Conservation (phyloP, 2,113 vertebrate species). For the Alexandromys fortis region DNA sequence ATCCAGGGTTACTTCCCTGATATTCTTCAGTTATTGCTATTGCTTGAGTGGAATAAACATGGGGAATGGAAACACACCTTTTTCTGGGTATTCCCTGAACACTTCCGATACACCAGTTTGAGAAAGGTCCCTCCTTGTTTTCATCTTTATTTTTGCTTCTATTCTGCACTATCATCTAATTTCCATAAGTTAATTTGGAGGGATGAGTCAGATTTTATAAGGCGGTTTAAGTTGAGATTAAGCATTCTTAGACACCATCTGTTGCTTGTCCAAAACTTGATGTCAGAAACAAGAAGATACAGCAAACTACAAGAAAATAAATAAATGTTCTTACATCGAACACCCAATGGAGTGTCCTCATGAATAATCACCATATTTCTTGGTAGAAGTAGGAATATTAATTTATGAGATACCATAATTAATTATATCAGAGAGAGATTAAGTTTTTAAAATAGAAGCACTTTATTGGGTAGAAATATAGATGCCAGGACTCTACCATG, state of each 20-base stretch:
- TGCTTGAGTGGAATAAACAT: background rate
- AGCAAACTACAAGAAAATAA: background rate
- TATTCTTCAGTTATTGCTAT: background rate
- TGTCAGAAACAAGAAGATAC: background rate
- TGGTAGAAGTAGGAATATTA: background rate
- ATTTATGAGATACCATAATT: too few species aligned
- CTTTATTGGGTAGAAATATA: background rate
- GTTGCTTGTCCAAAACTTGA: background rate
- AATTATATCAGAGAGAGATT: background rate
- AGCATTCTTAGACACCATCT: background rate
- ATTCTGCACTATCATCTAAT: background rate
- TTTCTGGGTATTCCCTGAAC: background rate
- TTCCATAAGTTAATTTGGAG: background rate
- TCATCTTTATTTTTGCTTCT: slow-evolving; percentile 16
- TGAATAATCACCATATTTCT: background rate
- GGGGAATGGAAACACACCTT: background rate
- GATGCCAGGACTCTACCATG: background rate
- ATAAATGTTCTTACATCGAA: background rate
- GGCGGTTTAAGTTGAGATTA: background rate
- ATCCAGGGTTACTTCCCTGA: background rate
- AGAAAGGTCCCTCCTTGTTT: background rate
- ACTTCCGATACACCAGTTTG: background rate
- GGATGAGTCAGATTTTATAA: background rate
- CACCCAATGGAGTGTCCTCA: background rate
- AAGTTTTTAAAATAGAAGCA: slow-evolving; percentile 16